These are phyloP conservation scores for Hassar affinis DNA, from an alignment of 2,113 vertebrate species.

Conservation along the genomic window DNA sequence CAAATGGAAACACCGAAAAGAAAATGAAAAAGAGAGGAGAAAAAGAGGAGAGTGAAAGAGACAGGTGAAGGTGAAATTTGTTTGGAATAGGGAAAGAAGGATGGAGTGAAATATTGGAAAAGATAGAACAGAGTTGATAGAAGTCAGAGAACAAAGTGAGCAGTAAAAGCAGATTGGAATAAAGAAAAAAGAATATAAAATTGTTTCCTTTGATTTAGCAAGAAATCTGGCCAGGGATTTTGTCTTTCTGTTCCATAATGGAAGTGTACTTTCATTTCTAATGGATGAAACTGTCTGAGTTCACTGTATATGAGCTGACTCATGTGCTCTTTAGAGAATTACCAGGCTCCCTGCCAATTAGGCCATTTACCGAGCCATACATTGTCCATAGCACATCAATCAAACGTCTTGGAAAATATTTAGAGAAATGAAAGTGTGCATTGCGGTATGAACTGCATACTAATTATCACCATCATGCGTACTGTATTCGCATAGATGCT, in stretches of 20 bases:
- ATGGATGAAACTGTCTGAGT: slow-evolving; percentile 9
- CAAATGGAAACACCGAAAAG: slow-evolving; percentile 77
- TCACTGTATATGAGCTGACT: slow-evolving; percentile 25
- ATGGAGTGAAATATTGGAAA: slow-evolving; percentile 39
- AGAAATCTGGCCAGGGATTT: background rate
- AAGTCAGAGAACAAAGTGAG: slow-evolving; percentile 47
- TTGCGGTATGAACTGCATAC: background rate
- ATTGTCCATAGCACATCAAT: slow-evolving; percentile 8
- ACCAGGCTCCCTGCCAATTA: slow-evolving; percentile 35
- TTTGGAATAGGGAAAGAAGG: slow-evolving; percentile 44
- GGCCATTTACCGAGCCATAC: slow-evolving; percentile 19
- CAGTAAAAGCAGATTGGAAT: slow-evolving; percentile 64
- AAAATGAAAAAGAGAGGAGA: slow-evolving; percentile 61
- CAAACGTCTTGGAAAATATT: background rate
- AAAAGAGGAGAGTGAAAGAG: background rate
- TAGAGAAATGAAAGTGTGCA: slow-evolving; percentile 14
- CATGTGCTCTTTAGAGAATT: slow-evolving; percentile 33
- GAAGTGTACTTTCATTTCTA: slow-evolving; percentile 12
- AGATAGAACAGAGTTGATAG: slow-evolving; percentile 28
- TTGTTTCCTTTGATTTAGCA: slow-evolving; percentile 65
- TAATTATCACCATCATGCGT: background rate
- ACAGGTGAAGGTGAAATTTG: slow-evolving; percentile 29
- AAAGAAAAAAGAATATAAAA: slow-evolving; percentile 67
- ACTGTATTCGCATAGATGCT: background rate
- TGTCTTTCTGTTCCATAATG: slow-evolving; percentile 5